phyloP scores from a whole-genome alignment of 2,797 vertebrate genomes.

The Botia almorhae region DNA sequence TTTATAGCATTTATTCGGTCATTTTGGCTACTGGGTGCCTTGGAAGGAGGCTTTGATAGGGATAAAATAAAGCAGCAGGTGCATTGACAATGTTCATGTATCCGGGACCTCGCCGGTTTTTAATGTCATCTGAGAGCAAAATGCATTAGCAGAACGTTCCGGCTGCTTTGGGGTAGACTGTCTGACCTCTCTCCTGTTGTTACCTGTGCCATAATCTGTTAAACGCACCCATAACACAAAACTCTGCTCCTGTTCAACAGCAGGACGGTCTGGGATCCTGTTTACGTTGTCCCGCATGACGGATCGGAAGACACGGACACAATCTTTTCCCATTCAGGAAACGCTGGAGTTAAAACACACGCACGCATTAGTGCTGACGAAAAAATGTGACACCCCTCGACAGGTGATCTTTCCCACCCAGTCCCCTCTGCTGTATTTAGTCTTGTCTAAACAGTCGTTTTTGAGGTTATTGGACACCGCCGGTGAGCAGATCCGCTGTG shows the following conservation, averaged over 20 bases:
- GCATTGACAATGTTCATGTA: background rate
- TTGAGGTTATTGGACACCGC: slow-evolving; percentile 70
- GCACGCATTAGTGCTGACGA: slow-evolving; percentile 55
- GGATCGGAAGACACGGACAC: slow-evolving; percentile 47
- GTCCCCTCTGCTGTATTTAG: slow-evolving; percentile 65
- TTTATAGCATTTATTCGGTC: background rate
- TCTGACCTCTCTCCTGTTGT: slow-evolving; percentile 34
- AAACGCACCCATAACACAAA: slow-evolving; percentile 54
- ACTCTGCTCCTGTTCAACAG: slow-evolving; percentile 46
- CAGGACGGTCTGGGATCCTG: slow-evolving; percentile 59
- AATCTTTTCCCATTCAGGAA: slow-evolving; percentile 55
- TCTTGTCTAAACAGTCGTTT: slow-evolving; percentile 69
- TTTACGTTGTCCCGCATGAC: slow-evolving; percentile 62
- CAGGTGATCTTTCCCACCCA: slow-evolving; percentile 62
- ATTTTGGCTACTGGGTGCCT: background rate
- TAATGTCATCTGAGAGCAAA: slow-evolving; percentile 42
- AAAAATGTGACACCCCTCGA: slow-evolving; percentile 57
- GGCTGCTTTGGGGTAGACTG: slow-evolving; percentile 27
- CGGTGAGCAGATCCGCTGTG: slow-evolving; percentile 63
- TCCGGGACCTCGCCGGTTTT: slow-evolving; percentile 1
- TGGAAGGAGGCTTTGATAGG: background rate
- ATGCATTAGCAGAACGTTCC: slow-evolving; percentile 2
- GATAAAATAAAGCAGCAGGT: background rate
- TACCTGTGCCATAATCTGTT: slow-evolving; percentile 50
- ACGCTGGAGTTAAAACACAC: slow-evolving; percentile 50